Base-by-base conservation (phyloP, 2,113 vertebrate species). In the Cricetomys ansorgei region DNA sequence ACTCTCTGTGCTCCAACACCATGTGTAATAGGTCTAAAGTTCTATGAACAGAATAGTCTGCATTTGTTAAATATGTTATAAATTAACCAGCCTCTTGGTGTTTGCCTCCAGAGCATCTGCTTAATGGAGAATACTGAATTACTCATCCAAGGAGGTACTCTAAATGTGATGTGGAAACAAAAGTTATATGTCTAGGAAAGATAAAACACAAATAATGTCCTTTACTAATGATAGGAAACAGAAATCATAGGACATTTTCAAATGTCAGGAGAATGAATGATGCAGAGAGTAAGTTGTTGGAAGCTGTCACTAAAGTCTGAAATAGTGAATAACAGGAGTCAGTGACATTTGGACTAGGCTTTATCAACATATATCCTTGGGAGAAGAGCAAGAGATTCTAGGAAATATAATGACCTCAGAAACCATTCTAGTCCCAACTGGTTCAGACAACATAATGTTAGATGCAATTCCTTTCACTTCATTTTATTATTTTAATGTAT, bases 221-320 rank as follows among this genome's bases (percentile, higher is more conserved):
- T 94, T 92, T 88, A 79, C 8, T 84, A 95, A 37, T 84, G 21
- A 62, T 17, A 88, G 17, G 10, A 45, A 29, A 55, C 84, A 69
- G 65, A 88, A 92, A 79, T 48, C 59, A 72, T 62, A 64, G 2
- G 29, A 70, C 70, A 59, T 89, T 92, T 93, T 94, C 13, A 67
- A 65, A 45, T 37, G 5, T 83, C 7, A 73, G 21, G 13, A 57
- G 86, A 94, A 85, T 80, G 4, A 83, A 23, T 94, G 48, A 65
- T 53, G 25, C 40, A 21, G 31, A 70, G 23, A 92, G 16, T 17
- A 31, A 7, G 29, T 72, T 75, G 4, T 15, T 6, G 62, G 62
- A 85, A 90, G 15, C 3, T 64, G 1, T n/a, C 17, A 62, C 25
- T 31, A 37, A 81, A 29, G 75, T 53, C 43, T 53, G 29, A 16